Conservation (phyloP, 2,797 vertebrate genomes). For the Microctenopoma stevenorrisi region DNA sequence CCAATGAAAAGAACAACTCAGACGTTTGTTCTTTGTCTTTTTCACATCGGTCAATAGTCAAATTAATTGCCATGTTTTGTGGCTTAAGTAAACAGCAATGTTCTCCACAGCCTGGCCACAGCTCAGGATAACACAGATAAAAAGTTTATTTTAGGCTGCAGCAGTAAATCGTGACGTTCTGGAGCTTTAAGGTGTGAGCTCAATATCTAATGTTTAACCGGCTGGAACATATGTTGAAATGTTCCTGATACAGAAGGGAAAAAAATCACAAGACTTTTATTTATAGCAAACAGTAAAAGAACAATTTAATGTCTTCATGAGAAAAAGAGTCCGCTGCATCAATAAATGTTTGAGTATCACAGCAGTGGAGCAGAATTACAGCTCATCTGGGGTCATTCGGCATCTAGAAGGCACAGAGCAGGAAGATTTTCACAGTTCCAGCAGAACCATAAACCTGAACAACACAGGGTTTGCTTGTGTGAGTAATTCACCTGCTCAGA, state of each 20-base stretch:
- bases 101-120: background rate
- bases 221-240: background rate
- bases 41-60: background rate
- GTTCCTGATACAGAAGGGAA: background rate
- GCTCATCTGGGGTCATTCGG: background rate
- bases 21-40: too few relatives aligned
- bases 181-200: background rate
- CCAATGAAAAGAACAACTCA: too few relatives aligned
- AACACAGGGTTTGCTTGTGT: background rate
- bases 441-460: background rate
- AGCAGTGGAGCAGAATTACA: background rate
- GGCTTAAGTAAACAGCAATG: background rate
- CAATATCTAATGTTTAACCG: background rate
- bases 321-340: background rate
- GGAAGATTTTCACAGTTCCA: background rate
- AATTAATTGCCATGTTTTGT: background rate
- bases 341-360: background rate
- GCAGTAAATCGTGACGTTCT: background rate
- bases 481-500: slow-evolving; percentile 67
- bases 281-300: background rate
- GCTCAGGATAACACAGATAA: too few relatives aligned
- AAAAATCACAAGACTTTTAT: background rate
- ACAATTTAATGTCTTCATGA: background rate
- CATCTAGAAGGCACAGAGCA: slow-evolving; percentile 14
- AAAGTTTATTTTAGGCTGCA: background rate